Conservation (phyloP, 2,888 invertebrate genomes). For the Euzetes globulus region DNA sequence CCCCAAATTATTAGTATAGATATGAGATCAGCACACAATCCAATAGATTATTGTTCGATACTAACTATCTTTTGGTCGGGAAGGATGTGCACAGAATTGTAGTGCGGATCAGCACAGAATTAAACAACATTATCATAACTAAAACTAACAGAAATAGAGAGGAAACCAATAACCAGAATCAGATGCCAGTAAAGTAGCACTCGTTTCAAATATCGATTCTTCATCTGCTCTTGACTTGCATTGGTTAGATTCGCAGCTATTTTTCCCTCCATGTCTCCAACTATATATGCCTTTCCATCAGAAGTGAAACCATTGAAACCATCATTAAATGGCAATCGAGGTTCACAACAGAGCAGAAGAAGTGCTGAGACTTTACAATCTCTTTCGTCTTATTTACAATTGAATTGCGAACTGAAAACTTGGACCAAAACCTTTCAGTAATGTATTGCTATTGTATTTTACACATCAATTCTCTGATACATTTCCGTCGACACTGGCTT, state of each 20-base stretch:
- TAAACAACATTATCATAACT: not conserved
- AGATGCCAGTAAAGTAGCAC: not conserved
- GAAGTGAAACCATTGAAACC: not conserved
- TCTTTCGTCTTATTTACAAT: not conserved
- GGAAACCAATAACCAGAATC: not conserved
- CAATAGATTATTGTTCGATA: no score
- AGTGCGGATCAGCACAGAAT: no score
- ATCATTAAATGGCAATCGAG: constrained; percentile 29
- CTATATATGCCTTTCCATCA: not conserved
- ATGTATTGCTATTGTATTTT: not conserved
- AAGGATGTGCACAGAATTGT: no score
- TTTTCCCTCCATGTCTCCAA: no score
- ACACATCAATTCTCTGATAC: not conserved
- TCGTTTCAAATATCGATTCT: constrained; percentile 21
- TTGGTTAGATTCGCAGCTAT: not conserved
- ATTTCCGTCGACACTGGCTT: not conserved
- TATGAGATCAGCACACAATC: no score
- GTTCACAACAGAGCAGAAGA: not conserved
- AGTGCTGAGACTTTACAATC: not conserved
- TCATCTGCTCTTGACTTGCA: constrained; percentile 13
- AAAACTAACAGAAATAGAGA: not conserved
- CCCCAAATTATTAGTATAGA: no score
- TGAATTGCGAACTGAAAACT: constrained; percentile 5
- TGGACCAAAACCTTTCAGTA: not conserved
- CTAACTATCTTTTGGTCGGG: no score